Base-by-base conservation (phyloP, 2,797 vertebrate genomes). In the Manis crassicaudata region DNA sequence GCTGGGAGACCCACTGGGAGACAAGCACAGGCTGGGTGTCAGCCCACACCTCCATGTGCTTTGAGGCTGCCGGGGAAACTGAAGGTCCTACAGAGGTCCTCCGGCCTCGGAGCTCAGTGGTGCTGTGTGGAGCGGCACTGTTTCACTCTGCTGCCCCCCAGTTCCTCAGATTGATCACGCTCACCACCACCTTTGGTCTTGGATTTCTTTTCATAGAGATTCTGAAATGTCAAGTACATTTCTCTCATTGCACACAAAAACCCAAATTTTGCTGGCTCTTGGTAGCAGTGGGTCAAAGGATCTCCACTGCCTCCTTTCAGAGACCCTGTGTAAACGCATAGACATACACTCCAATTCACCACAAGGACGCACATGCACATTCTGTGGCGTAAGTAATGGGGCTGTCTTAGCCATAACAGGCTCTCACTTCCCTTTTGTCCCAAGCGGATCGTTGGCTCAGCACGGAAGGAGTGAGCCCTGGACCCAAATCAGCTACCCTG, bases 21-120 rank as follows among this genome's bases (percentile, higher is more conserved):
- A 16, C 1, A 6, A 76, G 46, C 25, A 4, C 21, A 60, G 6
- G 46, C 6, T 7, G 4, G 50, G 23, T 63, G 35, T 73, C 3
- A 32, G 79, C 40, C 46, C 3, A 13, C 50, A 46, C 35, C 25
- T 7, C 3, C 0, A 2, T 20, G 76, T 58, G 62, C 32, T 67
- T 50, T 7, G 11, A 43, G 56, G 60, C 32, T 35, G 21, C 37
- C 35, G 0, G 11, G 6, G 35, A 54, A 54, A n/a, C 13, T 9
- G 7, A 27, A 27, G 46, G 46, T 46, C 46, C 46, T 46, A 46
- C 46, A 46, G 11, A 46, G 11, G 3, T 3, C 4, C 16, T 2
- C 0, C 3, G 23, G 32, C 29, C 65, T 32, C 0, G 21, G 35
- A 14, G 4, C 9, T 13, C 11, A 40, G 0, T 0, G 4, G 0